Base-by-base conservation (phyloP, 1,140 invertebrate species). In the Drosophila chauvacae region DNA sequence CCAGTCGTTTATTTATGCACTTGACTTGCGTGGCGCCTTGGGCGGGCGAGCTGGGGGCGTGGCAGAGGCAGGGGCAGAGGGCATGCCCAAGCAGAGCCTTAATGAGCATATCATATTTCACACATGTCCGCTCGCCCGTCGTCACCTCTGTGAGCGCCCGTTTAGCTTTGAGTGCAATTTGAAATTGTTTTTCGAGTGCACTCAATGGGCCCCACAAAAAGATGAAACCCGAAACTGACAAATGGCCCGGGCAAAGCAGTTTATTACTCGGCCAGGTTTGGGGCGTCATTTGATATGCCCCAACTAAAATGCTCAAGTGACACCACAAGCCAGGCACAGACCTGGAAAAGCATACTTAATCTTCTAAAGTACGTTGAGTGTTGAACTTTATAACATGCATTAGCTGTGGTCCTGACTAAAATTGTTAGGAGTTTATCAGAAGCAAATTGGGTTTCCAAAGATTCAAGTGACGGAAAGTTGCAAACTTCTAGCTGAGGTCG, bases 81-180 rank as follows among this genome's bases (percentile, higher is more conserved):
- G 20, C 37, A 37, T 33, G 26, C 37, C 64, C 37, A 9, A 28
- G 28, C 30, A 64, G 26, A 42, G 44, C 75, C 83, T 64, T 86
- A 85, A 85, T 87, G 82, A 82, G 79, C 80, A 78, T 87, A 87
- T 87, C 82, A 87, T 86, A 81, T 87, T 87, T 86, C 82, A 79
- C 75, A 86, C 75, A 86, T 62, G 53, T 63, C 62, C 66, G 79
- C 61, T 39, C 35, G 45, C 26, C 37, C 56, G 66, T 77, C 81
- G 66, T 72, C 82, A 82, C 74, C 72, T 84, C 62, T 68, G 35
- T 14, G 37, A 53, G 53, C 53, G 13, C 30, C 53, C 37, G 41
- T 59, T 42, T 35, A 66, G 48, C 58, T 65, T 74, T 57, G 48
- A 81, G 78, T 75, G 79, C 74, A 77, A 72, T 72, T 55, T 72